These are phyloP conservation scores for Probosciger aterrimus DNA, from an alignment of 2,113 vertebrate genomes.

Conservation along the genomic window DNA sequence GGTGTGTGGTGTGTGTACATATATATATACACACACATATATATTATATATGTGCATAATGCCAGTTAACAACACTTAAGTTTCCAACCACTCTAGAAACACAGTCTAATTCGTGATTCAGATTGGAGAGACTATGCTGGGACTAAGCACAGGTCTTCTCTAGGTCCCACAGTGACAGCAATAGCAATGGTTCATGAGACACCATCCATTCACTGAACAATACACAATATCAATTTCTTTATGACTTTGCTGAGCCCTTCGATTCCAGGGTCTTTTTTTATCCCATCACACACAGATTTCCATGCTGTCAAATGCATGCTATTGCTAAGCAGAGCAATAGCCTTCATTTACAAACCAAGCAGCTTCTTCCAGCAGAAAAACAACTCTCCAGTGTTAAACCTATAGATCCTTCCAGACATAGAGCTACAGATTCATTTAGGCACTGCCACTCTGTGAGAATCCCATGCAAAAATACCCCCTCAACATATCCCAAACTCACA, in stretches of 20 bases:
- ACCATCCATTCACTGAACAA: background rate
- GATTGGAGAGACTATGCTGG: background rate
- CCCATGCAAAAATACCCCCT: background rate
- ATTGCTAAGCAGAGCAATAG: background rate
- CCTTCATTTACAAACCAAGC: background rate
- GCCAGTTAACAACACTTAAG: background rate
- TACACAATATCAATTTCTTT: background rate
- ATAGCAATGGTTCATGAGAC: accelerated
- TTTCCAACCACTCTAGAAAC: background rate
- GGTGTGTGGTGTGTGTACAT: background rate
- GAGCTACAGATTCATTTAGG: background rate
- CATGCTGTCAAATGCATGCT: background rate
- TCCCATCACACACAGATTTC: background rate
- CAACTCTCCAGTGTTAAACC: background rate
- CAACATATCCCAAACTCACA: background rate
- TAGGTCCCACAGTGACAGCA: background rate
- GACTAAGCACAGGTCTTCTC: background rate
- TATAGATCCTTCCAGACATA: background rate
- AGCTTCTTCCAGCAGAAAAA: background rate
- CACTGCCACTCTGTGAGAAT: background rate
- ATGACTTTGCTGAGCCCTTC: background rate
- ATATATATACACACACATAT: background rate
- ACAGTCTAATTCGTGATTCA: background rate
- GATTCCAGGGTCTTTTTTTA: background rate
- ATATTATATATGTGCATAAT: background rate